These are phyloP conservation scores for Ormyrus thymus DNA, from an alignment of 2,888 invertebrate genomes.

Conservation along the genomic window DNA sequence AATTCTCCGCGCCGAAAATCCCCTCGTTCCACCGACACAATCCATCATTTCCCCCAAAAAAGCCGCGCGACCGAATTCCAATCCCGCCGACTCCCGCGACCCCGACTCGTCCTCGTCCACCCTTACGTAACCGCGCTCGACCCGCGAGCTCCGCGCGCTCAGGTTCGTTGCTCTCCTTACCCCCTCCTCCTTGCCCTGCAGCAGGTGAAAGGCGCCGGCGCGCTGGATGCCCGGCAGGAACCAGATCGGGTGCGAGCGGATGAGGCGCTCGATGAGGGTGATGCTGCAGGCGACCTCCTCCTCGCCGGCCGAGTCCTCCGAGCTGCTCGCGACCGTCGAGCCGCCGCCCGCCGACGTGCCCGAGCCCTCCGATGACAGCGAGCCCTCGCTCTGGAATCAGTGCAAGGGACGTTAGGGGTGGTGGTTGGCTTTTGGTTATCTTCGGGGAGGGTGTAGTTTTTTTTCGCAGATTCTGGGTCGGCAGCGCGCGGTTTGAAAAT, in stretches of 20 bases:
- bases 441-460: too few relatives aligned
- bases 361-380: constrained; percentile 80
- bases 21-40: too few relatives aligned
- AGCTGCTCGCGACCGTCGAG: constrained; percentile 73
- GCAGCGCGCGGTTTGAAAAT: too few relatives aligned
- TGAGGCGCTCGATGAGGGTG: constrained; percentile 89
- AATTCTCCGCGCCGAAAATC: too few relatives aligned
- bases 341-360: constrained; percentile 73
- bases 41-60: too few relatives aligned
- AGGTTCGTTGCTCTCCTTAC: constrained; percentile 74
- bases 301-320: constrained; percentile 77
- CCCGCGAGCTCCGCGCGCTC: too few relatives aligned
- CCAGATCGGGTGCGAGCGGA: constrained; percentile 96
- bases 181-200: constrained; percentile 95
- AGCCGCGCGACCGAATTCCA: too few relatives aligned
- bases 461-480: too few relatives aligned
- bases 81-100: too few relatives aligned
- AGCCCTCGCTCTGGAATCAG: constrained; percentile 79
- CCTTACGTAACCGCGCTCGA: too few relatives aligned
- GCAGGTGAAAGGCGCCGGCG: constrained; percentile 93
- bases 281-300: constrained; percentile 85
- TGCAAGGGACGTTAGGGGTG: neutral
- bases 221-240: constrained; percentile 94
- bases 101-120: too few relatives aligned
- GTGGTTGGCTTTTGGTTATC: neutral